These are phyloP conservation scores for Chaunax sp. DNA, from an alignment of 2,797 vertebrate species.

Conservation along the genomic window DNA sequence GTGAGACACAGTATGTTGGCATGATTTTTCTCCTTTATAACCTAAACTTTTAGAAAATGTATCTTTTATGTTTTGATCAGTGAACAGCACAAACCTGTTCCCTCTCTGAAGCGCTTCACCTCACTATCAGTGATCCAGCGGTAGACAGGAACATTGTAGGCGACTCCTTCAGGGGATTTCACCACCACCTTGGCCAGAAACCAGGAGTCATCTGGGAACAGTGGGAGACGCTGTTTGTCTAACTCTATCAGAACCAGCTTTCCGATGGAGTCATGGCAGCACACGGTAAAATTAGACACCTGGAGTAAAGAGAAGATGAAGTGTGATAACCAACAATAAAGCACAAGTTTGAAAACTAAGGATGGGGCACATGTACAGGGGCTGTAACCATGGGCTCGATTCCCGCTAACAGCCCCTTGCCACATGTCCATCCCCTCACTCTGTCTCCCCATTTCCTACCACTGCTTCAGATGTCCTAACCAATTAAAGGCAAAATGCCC, in stretches of 20 bases:
- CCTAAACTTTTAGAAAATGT: background rate
- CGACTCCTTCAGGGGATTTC: slow-evolving; percentile 43
- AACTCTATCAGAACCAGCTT: slow-evolving; percentile 62
- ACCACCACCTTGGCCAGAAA: slow-evolving; percentile 59
- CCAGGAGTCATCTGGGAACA: slow-evolving; percentile 52
- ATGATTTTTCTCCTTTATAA: background rate
- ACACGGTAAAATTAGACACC: slow-evolving; percentile 44
- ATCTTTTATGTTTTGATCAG: background rate
- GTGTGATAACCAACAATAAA: background rate
- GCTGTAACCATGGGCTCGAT: too few relatives aligned
- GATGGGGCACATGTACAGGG: too few relatives aligned
- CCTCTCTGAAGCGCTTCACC: slow-evolving; percentile 64
- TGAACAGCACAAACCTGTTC: slow-evolving; percentile 54
- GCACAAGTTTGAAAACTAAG: background rate
- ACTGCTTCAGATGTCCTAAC: too few relatives aligned
- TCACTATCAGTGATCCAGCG: slow-evolving; percentile 53
- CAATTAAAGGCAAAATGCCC: too few relatives aligned
- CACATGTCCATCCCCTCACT: too few relatives aligned
- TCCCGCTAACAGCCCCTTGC: too few relatives aligned
- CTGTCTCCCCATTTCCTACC: too few relatives aligned
- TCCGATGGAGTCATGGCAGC: slow-evolving; percentile 54
- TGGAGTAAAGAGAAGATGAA: slow-evolving; percentile 10
- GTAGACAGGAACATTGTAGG: slow-evolving; percentile 62
- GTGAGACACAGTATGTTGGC: background rate
- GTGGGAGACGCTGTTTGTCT: slow-evolving; percentile 36